phyloP scores from a whole-genome alignment of 1,140 invertebrate genomes.

The Schlechtendalia chinensis region DNA sequence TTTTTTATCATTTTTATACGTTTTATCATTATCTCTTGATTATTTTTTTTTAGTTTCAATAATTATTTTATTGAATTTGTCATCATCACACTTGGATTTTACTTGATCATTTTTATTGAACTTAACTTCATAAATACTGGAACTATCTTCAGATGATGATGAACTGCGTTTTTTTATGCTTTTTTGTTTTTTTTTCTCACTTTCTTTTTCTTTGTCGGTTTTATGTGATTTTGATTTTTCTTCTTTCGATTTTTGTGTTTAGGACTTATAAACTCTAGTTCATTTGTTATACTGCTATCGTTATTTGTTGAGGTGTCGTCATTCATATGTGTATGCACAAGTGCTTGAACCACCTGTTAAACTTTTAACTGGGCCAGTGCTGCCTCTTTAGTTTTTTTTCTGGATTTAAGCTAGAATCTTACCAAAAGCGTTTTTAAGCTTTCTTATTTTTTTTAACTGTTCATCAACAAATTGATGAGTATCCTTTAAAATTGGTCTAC shows the following conservation, averaged over 20 bases:
- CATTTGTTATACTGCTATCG: constrained; percentile 22
- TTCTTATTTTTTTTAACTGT: constrained; percentile 93
- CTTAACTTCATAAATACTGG: constrained; percentile 18
- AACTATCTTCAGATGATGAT: constrained; percentile 34
- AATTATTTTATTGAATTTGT: constrained; percentile 8
- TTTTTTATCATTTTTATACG: constrained; percentile 38
- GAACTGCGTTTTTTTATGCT: constrained; percentile 51
- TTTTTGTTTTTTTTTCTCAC: constrained; percentile 52
- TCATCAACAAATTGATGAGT: constrained; percentile 94
- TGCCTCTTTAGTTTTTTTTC: constrained; percentile 75
- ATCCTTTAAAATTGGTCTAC: constrained; percentile 63
- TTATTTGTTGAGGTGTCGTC: constrained; percentile 53
- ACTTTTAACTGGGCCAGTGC: constrained; percentile 58
- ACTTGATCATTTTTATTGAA: constrained; percentile 47
- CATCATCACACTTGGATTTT: constrained; percentile 40
- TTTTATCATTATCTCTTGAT: constrained; percentile 48
- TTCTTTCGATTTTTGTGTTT: constrained; percentile 53
- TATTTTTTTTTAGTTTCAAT: constrained; percentile 37
- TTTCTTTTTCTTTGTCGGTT: constrained; percentile 53
- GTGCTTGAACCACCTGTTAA: constrained; percentile 58
- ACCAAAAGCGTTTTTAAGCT: constrained; percentile 88
- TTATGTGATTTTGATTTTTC: constrained; percentile 54
- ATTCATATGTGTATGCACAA: constrained; percentile 59
- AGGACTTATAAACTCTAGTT: constrained; percentile 50
- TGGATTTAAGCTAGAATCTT: constrained; percentile 88